Evolutionary conservation across 37 sponge, comb jelly and placozoan species (phyloP).

Genomic region (Bolinopsis microptera): DNA sequence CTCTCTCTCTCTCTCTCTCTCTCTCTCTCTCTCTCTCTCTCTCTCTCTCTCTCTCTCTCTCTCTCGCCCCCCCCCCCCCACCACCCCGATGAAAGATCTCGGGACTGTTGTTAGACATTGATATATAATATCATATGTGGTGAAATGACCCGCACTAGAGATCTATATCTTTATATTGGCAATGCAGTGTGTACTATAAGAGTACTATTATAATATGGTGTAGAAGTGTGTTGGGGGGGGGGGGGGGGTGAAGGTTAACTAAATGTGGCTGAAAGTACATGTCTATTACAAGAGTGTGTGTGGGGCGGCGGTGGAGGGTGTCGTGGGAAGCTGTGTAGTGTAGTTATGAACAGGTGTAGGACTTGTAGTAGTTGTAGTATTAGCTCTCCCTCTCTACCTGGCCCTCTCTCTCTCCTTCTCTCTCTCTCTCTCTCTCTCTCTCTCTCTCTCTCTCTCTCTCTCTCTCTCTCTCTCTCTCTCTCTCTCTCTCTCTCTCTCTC

Average conservation of each 20-base stretch:
- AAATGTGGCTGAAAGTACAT: no score
- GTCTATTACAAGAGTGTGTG: not conserved
- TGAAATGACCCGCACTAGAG: no score
- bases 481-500: not conserved
- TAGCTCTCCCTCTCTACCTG: not conserved
- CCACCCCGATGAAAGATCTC: not conserved
- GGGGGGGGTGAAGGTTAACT: no score
- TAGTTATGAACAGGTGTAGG: not conserved
- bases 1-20: not conserved
- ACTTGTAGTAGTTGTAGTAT: not conserved
- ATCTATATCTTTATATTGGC: no score
- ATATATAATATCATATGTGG: not conserved
- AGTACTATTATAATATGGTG: no score
- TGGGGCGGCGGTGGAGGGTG: not conserved
- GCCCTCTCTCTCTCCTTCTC: not conserved
- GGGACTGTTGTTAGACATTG: not conserved
- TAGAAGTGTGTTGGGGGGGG: no score
- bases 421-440: slow-evolving; percentile 7
- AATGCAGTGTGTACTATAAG: no score
- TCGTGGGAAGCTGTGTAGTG: not conserved
- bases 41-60: not conserved
- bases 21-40: not conserved
- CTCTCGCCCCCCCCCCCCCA: not conserved
- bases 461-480: not conserved
- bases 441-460: not conserved